Base-by-base conservation (phyloP, 1,140 invertebrate species). In the Holcopasites calliopsidis region DNA sequence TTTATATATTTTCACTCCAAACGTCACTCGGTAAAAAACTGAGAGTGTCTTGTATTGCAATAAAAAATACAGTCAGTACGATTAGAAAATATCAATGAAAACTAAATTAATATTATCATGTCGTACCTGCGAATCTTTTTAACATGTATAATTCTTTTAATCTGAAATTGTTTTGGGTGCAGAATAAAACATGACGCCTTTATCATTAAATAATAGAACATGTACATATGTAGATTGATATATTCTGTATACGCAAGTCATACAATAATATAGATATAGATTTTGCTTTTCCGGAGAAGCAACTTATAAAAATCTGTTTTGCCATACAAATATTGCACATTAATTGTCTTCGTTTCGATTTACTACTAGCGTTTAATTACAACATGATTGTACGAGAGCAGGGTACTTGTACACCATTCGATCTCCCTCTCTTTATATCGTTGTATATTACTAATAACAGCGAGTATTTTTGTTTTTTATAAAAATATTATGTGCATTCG, bases 321-420 rank as follows among this genome's bases (percentile, higher is more conserved):
- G 65, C 70, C 68, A 76, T 86, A 88, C 76, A 89, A 89, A 86
- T 87, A 89, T 89, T 88, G 88, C 86, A 89, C 86, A 85, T 86
- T 35, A 42, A 72, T 83, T 79, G 28, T 68, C 2, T 49, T 77
- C 80, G n/a, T n/a, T n/a, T n/a, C n/a, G n/a, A n/a, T n/a, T 77
- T 70, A 74, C 69, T 73, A 78, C 78, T 82, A 62, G 5, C 47
- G 58, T 71, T 42, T 61, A 76, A 74, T 13, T 79, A 82, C 73
- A 81, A 61, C 52, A 79, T 70, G 26, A 42, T 84, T 38, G 61
- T 49, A 78, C 42, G 49, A 73, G 83, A 85, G 60, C 77, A 76
- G 71, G 28, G 68, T 62, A 64, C 52, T 76, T 76, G 55, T 73
- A 54, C 60, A 40, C 40, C 47, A 50, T 58, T 55, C n/a, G 23